Evolutionary conservation across 2,113 vertebrate genomes (phyloP), one percentile per base, ranked within the genome.

Genomic region (Oenanthe melanoleuca): DNA sequence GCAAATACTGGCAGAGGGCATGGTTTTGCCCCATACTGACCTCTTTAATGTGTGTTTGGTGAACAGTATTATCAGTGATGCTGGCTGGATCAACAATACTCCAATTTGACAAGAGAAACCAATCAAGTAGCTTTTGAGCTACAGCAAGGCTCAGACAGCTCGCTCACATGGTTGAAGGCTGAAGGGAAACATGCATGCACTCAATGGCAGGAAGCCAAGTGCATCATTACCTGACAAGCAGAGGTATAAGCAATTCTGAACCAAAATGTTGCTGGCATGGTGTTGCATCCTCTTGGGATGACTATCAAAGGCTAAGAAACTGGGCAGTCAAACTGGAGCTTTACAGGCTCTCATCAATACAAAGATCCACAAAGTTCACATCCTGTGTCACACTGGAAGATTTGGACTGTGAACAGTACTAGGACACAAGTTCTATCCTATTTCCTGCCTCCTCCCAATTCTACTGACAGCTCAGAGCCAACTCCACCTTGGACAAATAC

Each of bases 131-230:
- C 33, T 86, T 81, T 59, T 47, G 66, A 75, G 47, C 28, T 70
- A 57, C n/a, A 63, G 56, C 42, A 90, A 57, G 17, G 37, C 42
- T 84, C 44, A 33, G 25, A 55, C 10, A 0, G 0, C 33, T 59
- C 7, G 1, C 5, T 71, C 11, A 37, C 1, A 0, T 25, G 33
- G 26, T 19, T 70, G n/a, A 84, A 38, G 2, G 0, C 49, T 61
- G 14, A 63, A 85, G 11, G n/a, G 12, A 85, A 67, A 23, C 26
- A 42, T 15, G 52, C 25, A 33, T 11, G 40, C 20, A 80, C 18
- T 64, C 53, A 42, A 0, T 11, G 12, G 12, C 34, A 82, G 21
- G 37, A 82, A 75, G 12, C 8, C 21, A 80, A 55, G 8, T 16
- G 21, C 44, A 37, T 34, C 34, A 63, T 20, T n/a, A 90, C 17